A percentile compares a stretch with the other conserved stretches of the same genome.
These are phyloP conservation scores for Arenaria interpres DNA, from an alignment of 2,113 vertebrate species.

Conservation along the genomic window DNA sequence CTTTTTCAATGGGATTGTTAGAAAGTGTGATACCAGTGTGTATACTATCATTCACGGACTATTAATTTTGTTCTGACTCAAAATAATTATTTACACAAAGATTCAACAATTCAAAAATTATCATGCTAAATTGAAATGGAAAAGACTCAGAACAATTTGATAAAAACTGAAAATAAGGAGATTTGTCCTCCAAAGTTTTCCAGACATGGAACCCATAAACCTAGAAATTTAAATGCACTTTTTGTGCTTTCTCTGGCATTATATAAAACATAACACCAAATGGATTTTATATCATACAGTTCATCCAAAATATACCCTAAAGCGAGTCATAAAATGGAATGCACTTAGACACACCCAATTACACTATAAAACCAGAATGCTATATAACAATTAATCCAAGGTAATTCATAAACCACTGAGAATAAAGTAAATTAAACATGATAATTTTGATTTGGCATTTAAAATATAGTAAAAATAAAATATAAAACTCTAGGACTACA, in stretches of 20 bases:
- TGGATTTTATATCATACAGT: slow-evolving; percentile 56
- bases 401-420: slow-evolving; percentile 64
- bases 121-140: background rate
- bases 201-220: slow-evolving; percentile 34
- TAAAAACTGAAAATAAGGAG: slow-evolving; percentile 16
- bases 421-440: slow-evolving; percentile 51
- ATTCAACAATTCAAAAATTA: background rate
- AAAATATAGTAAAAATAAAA: slow-evolving; percentile 19
- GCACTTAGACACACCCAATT: slow-evolving; percentile 67
- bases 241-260: slow-evolving; percentile 45
- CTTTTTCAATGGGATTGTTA: background rate
- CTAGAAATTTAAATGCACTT: slow-evolving; percentile 8
- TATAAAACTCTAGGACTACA: background rate
- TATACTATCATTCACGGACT: background rate
- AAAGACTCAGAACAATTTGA: background rate
- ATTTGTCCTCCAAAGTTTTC: slow-evolving; percentile 21
- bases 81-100: background rate
- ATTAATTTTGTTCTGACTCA: background rate
- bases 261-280: slow-evolving; percentile 47
- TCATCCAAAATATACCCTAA: slow-evolving; percentile 65
- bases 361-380: slow-evolving; percentile 66
- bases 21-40: background rate
- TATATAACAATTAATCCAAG: slow-evolving; percentile 54
- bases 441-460: slow-evolving; percentile 50
- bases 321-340: slow-evolving; percentile 66